Evolutionary conservation across 2,113 vertebrate genomes (phyloP).

Genomic region (Aegotheles bennettii): DNA sequence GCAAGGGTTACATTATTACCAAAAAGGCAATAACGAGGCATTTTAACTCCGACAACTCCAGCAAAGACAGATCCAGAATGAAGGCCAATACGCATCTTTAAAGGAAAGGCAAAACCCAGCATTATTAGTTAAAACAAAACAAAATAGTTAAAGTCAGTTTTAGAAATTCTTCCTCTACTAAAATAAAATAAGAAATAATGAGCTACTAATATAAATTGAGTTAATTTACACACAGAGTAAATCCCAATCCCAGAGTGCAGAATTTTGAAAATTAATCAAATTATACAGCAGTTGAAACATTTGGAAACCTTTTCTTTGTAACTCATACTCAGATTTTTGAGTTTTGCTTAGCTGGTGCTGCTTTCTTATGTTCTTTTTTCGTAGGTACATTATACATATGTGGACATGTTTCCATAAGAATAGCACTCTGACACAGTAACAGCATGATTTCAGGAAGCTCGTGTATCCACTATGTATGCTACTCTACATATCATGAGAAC

Average conservation of each 20-base stretch:
- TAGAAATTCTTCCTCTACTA: not conserved
- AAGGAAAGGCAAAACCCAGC: slow-evolving; percentile 4
- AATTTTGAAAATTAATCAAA: not conserved
- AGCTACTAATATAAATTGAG: not conserved
- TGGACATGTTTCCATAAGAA: not conserved
- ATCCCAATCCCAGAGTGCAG: not conserved
- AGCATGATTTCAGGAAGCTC: not conserved
- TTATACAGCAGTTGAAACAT: not conserved
- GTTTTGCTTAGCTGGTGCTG: not conserved
- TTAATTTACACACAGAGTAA: not conserved
- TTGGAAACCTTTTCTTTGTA: not conserved
- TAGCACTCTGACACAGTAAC: not conserved
- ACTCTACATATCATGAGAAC: not conserved
- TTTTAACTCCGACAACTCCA: slow-evolving; percentile 95
- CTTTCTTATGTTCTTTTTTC: not conserved
- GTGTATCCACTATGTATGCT: not conserved
- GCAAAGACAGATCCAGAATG: slow-evolving; percentile 96
- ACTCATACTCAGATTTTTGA: not conserved
- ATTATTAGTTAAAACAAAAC: not conserved
- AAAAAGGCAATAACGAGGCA: slow-evolving; percentile 99
- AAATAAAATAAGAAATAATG: not conserved
- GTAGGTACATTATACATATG: not conserved
- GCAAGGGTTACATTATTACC: slow-evolving; percentile 97
- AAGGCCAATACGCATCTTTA: slow-evolving; percentile 95
- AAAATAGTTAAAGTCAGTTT: not conserved